A percentile compares a stretch with the other conserved stretches of the same genome.
phyloP scores from a whole-genome alignment of 2,113 vertebrate genomes.

The Channa maculata region DNA sequence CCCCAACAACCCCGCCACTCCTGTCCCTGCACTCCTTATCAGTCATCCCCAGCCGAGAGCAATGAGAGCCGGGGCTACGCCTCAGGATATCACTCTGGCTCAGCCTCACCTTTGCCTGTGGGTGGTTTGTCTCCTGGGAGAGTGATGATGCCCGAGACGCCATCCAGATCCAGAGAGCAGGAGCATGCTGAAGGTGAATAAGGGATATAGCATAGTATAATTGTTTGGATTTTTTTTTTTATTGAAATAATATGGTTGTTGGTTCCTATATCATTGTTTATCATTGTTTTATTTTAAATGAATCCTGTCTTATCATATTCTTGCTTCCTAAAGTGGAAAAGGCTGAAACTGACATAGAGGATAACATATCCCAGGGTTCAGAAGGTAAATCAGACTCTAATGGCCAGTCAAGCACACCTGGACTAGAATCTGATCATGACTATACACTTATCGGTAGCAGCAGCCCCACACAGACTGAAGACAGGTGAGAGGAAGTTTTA shows the following conservation, averaged over 20 bases:
- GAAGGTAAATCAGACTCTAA: constrained; percentile 70
- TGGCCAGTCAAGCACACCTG: constrained; percentile 61
- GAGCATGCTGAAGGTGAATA: constrained; percentile 64
- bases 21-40: constrained; percentile 80
- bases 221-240: too few relatives aligned
- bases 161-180: constrained; percentile 40
- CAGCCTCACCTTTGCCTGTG: constrained; percentile 74
- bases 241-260: too few relatives aligned
- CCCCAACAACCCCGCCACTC: constrained; percentile 73
- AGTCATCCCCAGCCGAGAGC: constrained; percentile 72
- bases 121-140: constrained; percentile 70
- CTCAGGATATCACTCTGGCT: constrained; percentile 82
- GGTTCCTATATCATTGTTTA: background rate
- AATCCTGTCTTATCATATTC: constrained; percentile 1
- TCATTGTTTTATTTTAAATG: background rate
- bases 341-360: constrained; percentile 49
- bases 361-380: constrained; percentile 74
- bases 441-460: constrained; percentile 84
- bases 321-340: constrained; percentile 47
- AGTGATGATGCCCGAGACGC: constrained; percentile 48
- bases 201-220: background rate
- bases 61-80: constrained; percentile 81
- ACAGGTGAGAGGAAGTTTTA: constrained; percentile 74
- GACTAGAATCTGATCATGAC: constrained; percentile 78
- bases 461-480: constrained; percentile 84